Evolutionary conservation across 2,113 vertebrate species (phyloP).

Genomic region (Cynopterus brachyotis): DNA sequence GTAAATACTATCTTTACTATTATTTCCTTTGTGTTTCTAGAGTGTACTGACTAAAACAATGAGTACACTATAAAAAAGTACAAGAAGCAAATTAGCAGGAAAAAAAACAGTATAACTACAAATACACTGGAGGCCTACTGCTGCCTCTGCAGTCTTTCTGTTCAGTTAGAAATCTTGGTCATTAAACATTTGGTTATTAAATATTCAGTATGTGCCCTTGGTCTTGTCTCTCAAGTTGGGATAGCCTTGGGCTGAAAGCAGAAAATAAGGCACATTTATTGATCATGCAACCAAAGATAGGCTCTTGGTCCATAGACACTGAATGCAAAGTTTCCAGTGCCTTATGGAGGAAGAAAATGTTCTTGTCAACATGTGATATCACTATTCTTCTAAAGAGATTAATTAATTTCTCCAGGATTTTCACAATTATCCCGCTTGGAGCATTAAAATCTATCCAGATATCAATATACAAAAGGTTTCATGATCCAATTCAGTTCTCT

Average conservation of each 20-base stretch:
- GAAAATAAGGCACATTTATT: conserved; percentile 34
- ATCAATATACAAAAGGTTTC: background rate
- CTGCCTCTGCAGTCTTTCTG: background rate
- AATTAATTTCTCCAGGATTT: conserved; percentile 9
- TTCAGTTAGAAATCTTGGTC: conserved; percentile 1
- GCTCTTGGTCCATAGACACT: background rate
- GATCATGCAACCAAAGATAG: conserved; percentile 41
- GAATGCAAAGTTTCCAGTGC: background rate
- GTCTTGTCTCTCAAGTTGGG: conserved; percentile 36
- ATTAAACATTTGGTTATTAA: conserved; percentile 59
- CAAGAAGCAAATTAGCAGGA: conserved; percentile 44
- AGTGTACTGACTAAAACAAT: conserved; percentile 57
- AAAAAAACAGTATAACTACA: background rate
- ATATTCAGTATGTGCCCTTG: conserved; percentile 47
- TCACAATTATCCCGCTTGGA: background rate
- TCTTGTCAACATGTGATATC: background rate
- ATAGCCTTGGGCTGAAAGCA: conserved; percentile 30
- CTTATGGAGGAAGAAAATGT: background rate
- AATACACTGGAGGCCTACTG: background rate
- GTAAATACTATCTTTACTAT: conserved; percentile 30
- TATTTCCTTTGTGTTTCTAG: conserved; percentile 57
- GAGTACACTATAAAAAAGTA: conserved; percentile 41
- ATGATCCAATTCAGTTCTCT: background rate
- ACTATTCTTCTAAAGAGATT: background rate
- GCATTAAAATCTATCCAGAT: background rate